Evolutionary conservation across 2,797 vertebrate species (phyloP).

Genomic region (Rhodeus uyekii): DNA sequence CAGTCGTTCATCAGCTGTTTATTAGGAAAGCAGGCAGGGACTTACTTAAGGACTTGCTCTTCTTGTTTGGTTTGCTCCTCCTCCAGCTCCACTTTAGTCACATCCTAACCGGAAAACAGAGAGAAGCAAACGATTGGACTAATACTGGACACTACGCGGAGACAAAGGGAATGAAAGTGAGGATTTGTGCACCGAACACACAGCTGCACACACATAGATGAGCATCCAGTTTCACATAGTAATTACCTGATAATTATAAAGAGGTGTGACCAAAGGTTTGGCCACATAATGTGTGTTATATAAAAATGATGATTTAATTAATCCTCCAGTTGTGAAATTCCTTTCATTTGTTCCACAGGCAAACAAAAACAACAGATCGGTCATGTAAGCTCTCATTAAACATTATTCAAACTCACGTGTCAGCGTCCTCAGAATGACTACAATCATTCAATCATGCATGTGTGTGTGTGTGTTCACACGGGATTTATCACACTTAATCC

Average conservation of each 20-base stretch:
- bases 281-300: background rate
- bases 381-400: too few species aligned
- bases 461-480: too few species aligned
- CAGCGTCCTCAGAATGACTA: too few species aligned
- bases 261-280: background rate
- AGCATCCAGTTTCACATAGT: background rate
- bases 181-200: too few species aligned
- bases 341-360: too few species aligned
- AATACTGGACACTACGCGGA: background rate
- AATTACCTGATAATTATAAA: background rate
- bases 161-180: too few species aligned
- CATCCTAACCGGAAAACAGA: slow-evolving; percentile 77
- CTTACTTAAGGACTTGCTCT: slow-evolving; percentile 91
- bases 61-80: slow-evolving; percentile 90
- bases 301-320: background rate
- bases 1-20: background rate
- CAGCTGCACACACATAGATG: too few species aligned
- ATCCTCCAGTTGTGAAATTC: background rate
- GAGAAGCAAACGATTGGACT: background rate
- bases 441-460: too few species aligned
- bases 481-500: too few species aligned
- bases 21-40: slow-evolving; percentile 1
- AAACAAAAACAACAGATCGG: too few species aligned
- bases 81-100: slow-evolving; percentile 86
- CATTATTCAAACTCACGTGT: too few species aligned